phyloP scores from a whole-genome alignment of 2,888 invertebrate species.

The Ormyrus rosae region DNA sequence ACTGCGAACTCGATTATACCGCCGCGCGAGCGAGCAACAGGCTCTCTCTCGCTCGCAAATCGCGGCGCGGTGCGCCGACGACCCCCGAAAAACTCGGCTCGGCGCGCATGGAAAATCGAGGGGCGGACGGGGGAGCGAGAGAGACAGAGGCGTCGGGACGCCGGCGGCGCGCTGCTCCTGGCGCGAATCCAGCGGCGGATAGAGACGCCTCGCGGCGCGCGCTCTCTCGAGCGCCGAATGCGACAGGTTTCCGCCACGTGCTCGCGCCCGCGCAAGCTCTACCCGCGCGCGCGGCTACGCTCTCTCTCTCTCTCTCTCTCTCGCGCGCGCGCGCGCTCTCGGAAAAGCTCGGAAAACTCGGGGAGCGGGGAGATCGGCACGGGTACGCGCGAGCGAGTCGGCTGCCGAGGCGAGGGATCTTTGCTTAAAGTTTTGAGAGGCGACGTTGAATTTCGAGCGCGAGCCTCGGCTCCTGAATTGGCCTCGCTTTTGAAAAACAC shows the following conservation, averaged over 20 bases:
- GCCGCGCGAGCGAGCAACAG: too few species aligned
- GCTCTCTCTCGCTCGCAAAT: background rate
- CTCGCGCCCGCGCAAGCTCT: slow-evolving; percentile 33
- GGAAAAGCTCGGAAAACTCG: background rate
- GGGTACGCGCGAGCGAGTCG: too few species aligned
- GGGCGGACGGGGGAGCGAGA: background rate
- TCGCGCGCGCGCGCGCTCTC: background rate
- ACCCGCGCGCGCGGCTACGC: background rate
- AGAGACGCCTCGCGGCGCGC: background rate
- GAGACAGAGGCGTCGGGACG: slow-evolving; percentile 19
- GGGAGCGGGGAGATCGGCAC: background rate
- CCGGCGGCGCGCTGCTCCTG: slow-evolving; percentile 10
- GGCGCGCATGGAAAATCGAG: background rate
- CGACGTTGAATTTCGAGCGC: too few species aligned
- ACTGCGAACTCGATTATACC: too few species aligned
- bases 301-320: background rate
- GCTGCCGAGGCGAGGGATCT: too few species aligned
- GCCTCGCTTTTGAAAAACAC: too few species aligned
- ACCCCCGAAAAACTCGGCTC: background rate
- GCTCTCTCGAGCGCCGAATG: slow-evolving; percentile 55
- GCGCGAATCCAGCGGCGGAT: slow-evolving; percentile 23
- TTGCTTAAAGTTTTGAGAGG: too few species aligned
- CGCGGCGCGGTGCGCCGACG: background rate
- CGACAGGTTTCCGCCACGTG: slow-evolving; percentile 67
- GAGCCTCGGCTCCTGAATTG: too few species aligned